These are phyloP conservation scores for Channa striata DNA, from an alignment of 2,797 vertebrate genomes.

Conservation along the genomic window DNA sequence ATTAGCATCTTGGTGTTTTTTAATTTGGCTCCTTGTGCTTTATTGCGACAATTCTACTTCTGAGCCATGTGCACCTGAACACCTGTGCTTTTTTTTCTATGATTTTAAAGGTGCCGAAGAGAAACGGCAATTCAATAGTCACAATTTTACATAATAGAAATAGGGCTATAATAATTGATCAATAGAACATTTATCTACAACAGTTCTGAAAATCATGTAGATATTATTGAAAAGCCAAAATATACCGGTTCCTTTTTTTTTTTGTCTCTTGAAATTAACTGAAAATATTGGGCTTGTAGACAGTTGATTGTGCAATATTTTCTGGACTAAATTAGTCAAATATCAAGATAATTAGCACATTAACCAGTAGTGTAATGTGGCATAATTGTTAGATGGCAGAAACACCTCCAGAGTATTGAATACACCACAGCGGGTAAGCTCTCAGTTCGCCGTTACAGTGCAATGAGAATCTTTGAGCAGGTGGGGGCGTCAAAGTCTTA, in stretches of 20 bases:
- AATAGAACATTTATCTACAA: too few species aligned
- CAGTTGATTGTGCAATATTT: background rate
- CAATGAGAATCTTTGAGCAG: slow-evolving; percentile 24
- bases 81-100: background rate
- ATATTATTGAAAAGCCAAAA: background rate
- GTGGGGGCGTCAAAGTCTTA: slow-evolving; percentile 43
- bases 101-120: too few species aligned
- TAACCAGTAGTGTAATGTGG: background rate
- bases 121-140: too few species aligned
- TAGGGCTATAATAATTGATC: too few species aligned
- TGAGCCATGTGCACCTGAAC: too few species aligned
- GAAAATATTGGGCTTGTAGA: background rate
- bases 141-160: too few species aligned
- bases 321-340: background rate
- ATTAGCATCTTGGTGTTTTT: background rate
- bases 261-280: background rate
- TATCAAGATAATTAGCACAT: background rate
- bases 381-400: background rate
- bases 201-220: too few species aligned
- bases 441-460: background rate
- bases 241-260: background rate
- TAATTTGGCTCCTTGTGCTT: slow-evolving; percentile 8
- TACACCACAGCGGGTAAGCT: too few species aligned
- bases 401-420: background rate
- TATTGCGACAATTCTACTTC: background rate